phyloP scores from a whole-genome alignment of 2,113 vertebrate genomes.

The Acanthochromis polyacanthus region DNA sequence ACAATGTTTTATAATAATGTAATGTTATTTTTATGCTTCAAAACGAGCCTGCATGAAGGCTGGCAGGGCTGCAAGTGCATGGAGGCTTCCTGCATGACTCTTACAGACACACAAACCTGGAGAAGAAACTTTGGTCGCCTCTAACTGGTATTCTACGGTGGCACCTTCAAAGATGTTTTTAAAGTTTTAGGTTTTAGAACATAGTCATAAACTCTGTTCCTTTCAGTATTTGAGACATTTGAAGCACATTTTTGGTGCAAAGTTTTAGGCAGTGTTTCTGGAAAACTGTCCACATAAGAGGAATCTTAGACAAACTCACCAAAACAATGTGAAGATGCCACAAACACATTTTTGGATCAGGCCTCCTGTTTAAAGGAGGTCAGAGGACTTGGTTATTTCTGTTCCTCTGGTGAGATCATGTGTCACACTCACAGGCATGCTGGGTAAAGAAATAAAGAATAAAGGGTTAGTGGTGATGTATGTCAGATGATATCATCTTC shows the following conservation, averaged over 20 bases:
- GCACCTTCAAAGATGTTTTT: too few species aligned
- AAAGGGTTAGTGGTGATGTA: neutral
- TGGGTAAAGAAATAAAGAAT: neutral
- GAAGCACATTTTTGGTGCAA: neutral
- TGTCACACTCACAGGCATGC: neutral
- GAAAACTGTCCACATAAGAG: neutral
- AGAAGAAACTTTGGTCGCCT: too few species aligned
- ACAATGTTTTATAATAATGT: neutral
- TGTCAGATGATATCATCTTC: neutral
- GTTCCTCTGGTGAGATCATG: neutral
- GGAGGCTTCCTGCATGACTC: too few species aligned
- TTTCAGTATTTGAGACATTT: neutral
- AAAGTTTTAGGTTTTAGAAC: too few species aligned
- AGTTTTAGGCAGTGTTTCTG: neutral
- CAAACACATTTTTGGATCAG: too few species aligned
- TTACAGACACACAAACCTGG: too few species aligned
- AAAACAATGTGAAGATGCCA: too few species aligned
- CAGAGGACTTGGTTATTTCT: neutral
- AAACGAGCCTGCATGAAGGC: too few species aligned
- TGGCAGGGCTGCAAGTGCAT: too few species aligned
- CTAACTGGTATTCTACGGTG: too few species aligned
- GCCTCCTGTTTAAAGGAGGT: neutral
- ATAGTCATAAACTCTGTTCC: neutral
- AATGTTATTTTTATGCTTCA: too few species aligned
- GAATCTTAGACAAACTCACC: neutral